Conservation (phyloP, 2,888 invertebrate species). For the Charanyca ferruginea region DNA sequence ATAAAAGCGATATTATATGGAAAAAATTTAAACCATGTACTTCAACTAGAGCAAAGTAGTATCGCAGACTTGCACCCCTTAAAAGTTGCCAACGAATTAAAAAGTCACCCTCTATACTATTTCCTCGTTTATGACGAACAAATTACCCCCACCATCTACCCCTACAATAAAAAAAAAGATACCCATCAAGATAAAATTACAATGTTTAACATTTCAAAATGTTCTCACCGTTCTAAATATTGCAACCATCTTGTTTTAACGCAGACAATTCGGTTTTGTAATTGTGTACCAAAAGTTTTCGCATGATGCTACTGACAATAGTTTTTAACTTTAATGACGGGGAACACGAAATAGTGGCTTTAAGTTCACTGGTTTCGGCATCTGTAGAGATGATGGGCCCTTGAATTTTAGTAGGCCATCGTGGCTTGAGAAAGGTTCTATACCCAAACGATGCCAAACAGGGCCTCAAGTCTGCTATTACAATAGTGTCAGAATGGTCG, state of each 20-base stretch:
- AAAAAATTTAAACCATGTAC: no score
- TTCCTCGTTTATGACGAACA: not conserved
- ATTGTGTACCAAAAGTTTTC: conserved; percentile 36
- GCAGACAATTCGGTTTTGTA: conserved; percentile 52
- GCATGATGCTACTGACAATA: conserved; percentile 35
- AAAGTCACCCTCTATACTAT: no score
- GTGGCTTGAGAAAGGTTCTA: not conserved
- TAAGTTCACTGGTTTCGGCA: conserved; percentile 16
- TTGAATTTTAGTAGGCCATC: conserved; percentile 1
- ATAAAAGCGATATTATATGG: no score
- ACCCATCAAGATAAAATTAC: conserved; percentile 46
- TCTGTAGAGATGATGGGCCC: conserved; percentile 12
- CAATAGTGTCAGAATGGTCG: no score
- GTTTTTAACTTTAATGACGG: conserved; percentile 26
- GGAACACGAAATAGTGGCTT: conserved; percentile 19
- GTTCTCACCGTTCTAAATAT: conserved; percentile 48
- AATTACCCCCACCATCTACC: conserved; percentile 5
- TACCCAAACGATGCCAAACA: no score
- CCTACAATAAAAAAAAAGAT: conserved; percentile 25
- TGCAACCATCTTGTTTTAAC: conserved; percentile 34
- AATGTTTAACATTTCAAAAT: conserved; percentile 58
- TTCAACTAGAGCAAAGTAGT: no score
- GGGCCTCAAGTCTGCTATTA: no score
- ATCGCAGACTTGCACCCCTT: no score
- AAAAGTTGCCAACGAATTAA: no score